Evolutionary conservation across 2,888 invertebrate species (phyloP).

Genomic region (Drymonia ruficornis): DNA sequence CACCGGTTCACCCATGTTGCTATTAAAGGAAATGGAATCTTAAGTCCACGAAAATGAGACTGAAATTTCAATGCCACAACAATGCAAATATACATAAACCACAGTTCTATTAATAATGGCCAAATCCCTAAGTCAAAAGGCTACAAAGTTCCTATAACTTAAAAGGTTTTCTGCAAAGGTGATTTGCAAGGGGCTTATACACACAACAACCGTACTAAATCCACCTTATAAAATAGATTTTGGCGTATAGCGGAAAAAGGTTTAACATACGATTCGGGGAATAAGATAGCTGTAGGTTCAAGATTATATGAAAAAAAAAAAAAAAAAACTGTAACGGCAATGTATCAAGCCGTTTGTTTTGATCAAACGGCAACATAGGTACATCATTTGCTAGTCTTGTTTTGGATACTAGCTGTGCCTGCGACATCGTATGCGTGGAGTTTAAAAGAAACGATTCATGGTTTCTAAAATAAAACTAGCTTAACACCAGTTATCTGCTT

Average conservation of each 20-base stretch:
- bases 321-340: too few species aligned
- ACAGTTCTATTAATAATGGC: neutral
- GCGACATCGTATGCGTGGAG: too few species aligned
- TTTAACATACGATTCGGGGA: neutral
- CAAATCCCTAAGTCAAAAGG: neutral
- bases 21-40: slow-evolving; percentile 52
- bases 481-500: too few species aligned
- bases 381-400: too few species aligned
- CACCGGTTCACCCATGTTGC: slow-evolving; percentile 91
- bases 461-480: too few species aligned
- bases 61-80: neutral
- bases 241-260: neutral
- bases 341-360: too few species aligned
- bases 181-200: neutral
- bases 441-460: too few species aligned
- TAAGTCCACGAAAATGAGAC: neutral
- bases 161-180: neutral
- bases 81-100: neutral
- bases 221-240: neutral
- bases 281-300: neutral
- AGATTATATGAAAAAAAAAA: too few species aligned
- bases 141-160: neutral
- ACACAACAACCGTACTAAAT: neutral
- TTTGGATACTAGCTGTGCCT: too few species aligned
- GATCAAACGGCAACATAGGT: too few species aligned